Base-by-base conservation (phyloP, 2,797 vertebrate species). In the Chanos chanos region DNA sequence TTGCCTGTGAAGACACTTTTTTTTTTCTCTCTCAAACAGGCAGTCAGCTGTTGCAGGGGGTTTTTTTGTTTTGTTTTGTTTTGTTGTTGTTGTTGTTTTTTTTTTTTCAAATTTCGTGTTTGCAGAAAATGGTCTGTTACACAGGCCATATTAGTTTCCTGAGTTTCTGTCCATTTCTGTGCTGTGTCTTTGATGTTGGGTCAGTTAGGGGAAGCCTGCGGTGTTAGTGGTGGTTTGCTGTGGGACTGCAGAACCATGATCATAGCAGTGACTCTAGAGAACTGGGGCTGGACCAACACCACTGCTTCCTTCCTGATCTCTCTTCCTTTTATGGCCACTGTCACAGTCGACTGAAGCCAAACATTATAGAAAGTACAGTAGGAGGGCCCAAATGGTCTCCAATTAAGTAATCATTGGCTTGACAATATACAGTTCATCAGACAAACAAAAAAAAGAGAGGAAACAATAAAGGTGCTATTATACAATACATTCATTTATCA, bases 271-370 rank as follows among this genome's bases (percentile, higher is more conserved):
- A 75, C 65, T 73, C 59, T n/a, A 16, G 69, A 76, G 77, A 81
- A 72, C 70, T 62, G 71, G 58, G 73, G 77, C 77, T 80, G 75
- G 40, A 81, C 78, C 66, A 75, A 70, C 33, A 72, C 65, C 78
- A 84, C 80, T 74, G 70, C 77, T 85, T 84, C 66, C 81, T 84
- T 86, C 81, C 76, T 82, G 73, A 64, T 19, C 50, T 63, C 45
- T 39, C n/a, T n/a, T n/a, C 64, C 15, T 64, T 83, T 86, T 84
- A 83, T 82, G 81, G 66, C 61, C 31, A 7, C 47, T 52, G 71
- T 57, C 70, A 72, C 37, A 27, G 72, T 71, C 78, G 53, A 70
- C 62, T 77, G 81, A 84, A 74, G 52, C 73, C 78, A 73, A 71
- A 64, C 55, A 75, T 78, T 70, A 74, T 64, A 81, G 61, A 77